Evolutionary conservation across 2,113 vertebrate genomes (phyloP).

Genomic region (Cynopterus brachyotis): DNA sequence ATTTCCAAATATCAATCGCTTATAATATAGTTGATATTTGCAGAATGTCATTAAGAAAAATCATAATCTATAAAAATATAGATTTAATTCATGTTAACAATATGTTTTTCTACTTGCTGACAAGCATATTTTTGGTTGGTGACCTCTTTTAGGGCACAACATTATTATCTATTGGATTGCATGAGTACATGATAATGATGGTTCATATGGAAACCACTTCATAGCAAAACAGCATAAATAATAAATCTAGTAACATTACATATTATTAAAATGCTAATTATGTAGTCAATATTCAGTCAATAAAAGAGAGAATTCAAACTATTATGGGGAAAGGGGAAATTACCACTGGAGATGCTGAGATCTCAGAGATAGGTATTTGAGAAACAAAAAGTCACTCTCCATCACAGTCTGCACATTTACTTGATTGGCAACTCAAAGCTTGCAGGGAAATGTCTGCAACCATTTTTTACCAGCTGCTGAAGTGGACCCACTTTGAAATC

Average conservation of each 20-base stretch:
- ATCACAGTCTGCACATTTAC: background rate
- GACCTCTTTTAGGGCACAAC: background rate
- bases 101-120: background rate
- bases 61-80: background rate
- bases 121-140: background rate
- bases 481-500: background rate
- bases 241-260: background rate
- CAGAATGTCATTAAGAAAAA: background rate
- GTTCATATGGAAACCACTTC: background rate
- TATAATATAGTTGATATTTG: background rate
- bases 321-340: background rate
- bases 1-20: background rate
- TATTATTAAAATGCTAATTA: background rate
- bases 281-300: background rate
- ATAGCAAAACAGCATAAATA: background rate
- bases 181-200: background rate
- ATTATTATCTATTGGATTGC: background rate
- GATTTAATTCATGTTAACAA: background rate
- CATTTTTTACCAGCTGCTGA: background rate
- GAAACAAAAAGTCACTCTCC: background rate
- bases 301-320: background rate
- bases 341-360: background rate
- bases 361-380: background rate
- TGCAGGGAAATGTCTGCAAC: background rate
- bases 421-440: background rate